Conservation (phyloP, 2,113 vertebrate genomes). For the Sturnira hondurensis region DNA sequence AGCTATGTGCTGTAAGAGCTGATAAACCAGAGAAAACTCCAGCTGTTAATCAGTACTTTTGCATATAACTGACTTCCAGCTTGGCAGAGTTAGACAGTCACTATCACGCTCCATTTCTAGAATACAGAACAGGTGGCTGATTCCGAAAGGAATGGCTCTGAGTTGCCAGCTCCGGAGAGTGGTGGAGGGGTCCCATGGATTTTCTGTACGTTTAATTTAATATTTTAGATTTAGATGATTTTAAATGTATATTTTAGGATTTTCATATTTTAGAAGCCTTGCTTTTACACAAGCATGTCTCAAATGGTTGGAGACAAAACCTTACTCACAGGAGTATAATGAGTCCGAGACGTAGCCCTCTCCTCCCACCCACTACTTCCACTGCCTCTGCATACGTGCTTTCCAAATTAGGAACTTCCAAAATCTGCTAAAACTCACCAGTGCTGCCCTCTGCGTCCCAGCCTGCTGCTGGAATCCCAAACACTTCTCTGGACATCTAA, state of each 20-base stretch:
- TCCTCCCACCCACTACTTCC: neutral
- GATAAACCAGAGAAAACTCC: neutral
- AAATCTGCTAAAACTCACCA: neutral
- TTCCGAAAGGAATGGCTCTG: neutral
- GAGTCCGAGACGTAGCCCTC: neutral
- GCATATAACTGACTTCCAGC: neutral
- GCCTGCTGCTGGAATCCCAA: neutral
- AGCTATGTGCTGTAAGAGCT: neutral
- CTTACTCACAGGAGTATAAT: neutral
- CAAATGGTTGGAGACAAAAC: neutral
- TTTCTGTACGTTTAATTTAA: neutral
- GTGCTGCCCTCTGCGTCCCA: neutral
- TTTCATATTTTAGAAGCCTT: slow-evolving; percentile 17
- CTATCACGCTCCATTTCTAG: neutral
- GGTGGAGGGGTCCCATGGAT: neutral
- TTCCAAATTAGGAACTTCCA: neutral
- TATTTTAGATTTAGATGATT: neutral
- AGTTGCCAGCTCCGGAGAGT: too few relatives aligned
- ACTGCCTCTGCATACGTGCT: neutral
- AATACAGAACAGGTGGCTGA: neutral
- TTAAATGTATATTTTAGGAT: neutral
- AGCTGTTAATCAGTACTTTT: neutral
- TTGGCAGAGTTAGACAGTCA: neutral
- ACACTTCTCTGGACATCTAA: neutral
- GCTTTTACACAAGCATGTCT: neutral